A percentile compares a stretch with the other conserved stretches of the same genome.
Conservation (phyloP, 1,140 invertebrate genomes). For the Paralvinella palmiformis region DNA sequence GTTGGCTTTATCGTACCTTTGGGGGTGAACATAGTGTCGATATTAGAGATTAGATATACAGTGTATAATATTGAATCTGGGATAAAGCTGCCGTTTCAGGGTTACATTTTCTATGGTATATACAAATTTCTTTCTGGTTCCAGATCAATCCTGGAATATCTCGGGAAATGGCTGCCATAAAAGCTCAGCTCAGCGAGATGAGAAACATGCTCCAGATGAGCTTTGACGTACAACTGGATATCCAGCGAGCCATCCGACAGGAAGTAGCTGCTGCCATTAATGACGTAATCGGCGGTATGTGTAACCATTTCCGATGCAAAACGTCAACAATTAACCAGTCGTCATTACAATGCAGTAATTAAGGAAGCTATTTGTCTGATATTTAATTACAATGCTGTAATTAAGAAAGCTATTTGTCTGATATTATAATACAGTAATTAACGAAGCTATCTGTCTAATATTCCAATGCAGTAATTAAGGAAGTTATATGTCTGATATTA, state of each 20-base stretch:
- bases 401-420: neutral
- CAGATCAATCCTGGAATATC: conserved; percentile 30
- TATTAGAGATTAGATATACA: too few species aligned
- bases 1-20: too few species aligned
- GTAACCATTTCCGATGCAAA: neutral
- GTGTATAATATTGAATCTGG: too few species aligned
- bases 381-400: neutral
- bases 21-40: too few species aligned
- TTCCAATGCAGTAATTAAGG: neutral
- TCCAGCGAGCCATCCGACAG: conserved; percentile 46
- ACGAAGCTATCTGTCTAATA: conserved; percentile 14
- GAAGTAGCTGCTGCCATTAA: conserved; percentile 43
- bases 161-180: conserved; percentile 34
- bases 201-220: conserved; percentile 44
- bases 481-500: neutral
- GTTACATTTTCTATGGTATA: too few species aligned
- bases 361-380: neutral
- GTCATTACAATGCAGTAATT: conserved; percentile 5
- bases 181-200: conserved; percentile 40
- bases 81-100: too few species aligned
- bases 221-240: conserved; percentile 47
- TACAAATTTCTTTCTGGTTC: too few species aligned
- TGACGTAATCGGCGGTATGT: conserved; percentile 13
- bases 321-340: neutral
- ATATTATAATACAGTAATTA: neutral